Conservation (phyloP, 2,888 invertebrate species). For the Gibbula magus region DNA sequence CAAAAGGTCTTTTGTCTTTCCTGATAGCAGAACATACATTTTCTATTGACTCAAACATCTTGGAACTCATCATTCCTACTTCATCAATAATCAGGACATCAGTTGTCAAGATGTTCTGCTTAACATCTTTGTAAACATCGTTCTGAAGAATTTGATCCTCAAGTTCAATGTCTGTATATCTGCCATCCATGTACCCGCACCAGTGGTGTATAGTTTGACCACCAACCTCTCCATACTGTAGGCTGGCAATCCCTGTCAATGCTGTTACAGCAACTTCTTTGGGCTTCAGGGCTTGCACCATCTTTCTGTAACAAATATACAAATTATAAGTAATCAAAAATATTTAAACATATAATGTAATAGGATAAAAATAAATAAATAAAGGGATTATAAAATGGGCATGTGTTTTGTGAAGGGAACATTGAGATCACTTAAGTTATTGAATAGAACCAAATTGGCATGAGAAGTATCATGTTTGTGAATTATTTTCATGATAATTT, state of each 20-base stretch:
- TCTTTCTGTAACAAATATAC: not conserved
- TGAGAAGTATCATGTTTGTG: no score
- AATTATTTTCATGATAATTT: no score
- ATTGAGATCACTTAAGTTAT: no score
- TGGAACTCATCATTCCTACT: constrained; percentile 24
- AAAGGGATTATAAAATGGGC: no score
- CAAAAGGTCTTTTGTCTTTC: constrained; percentile 1
- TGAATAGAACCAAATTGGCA: no score
- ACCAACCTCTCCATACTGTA: not conserved
- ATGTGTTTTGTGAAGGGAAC: no score
- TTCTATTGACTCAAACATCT: constrained; percentile 29
- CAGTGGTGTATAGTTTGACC: no score
- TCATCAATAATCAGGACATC: constrained; percentile 35
- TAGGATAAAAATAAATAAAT: no score
- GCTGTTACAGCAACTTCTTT: not conserved
- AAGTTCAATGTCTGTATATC: no score
- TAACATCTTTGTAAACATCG: not conserved
- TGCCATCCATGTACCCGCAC: not conserved
- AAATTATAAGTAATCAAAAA: not conserved
- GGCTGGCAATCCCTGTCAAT: not conserved
- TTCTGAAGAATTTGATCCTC: no score
- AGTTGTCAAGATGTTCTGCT: constrained; percentile 3
- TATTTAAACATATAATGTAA: no score
- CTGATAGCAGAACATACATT: not conserved
- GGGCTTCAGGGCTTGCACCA: not conserved